Conservation (phyloP, 2,797 vertebrate species). For the Gallinago nigripennis region DNA sequence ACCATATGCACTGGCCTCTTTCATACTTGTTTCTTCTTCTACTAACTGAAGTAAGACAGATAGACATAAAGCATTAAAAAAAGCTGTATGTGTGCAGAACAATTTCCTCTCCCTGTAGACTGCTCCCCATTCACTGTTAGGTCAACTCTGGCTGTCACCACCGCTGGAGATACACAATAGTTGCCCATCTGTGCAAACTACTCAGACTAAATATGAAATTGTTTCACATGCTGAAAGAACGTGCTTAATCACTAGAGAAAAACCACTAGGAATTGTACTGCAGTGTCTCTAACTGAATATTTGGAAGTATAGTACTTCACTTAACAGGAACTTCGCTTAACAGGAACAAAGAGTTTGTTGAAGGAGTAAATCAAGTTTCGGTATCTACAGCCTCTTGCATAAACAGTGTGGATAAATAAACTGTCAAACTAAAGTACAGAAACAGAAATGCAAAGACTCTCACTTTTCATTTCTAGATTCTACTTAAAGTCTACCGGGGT, state of each 20-base stretch:
- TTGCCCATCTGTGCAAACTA: background rate
- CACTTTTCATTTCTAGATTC: background rate
- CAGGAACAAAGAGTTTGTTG: background rate
- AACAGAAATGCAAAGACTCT: background rate
- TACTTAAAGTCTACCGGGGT: background rate
- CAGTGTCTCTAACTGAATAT: background rate
- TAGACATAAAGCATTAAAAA: background rate
- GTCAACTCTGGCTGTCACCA: background rate
- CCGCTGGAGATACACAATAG: fast-evolving
- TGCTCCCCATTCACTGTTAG: background rate
- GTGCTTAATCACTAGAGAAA: background rate
- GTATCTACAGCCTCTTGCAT: background rate
- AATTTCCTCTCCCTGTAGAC: background rate
- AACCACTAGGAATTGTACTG: background rate
- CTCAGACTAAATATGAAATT: background rate
- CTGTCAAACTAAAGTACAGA: background rate
- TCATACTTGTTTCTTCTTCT: background rate
- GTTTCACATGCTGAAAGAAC: background rate
- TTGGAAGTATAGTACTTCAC: background rate
- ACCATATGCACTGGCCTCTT: background rate
- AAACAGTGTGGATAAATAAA: background rate
- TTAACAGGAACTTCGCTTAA: background rate
- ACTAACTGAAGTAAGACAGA: background rate
- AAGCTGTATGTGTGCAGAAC: background rate
- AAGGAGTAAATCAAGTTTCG: background rate